phyloP scores from a whole-genome alignment of 2,113 vertebrate species.

The Equus przewalskii region DNA sequence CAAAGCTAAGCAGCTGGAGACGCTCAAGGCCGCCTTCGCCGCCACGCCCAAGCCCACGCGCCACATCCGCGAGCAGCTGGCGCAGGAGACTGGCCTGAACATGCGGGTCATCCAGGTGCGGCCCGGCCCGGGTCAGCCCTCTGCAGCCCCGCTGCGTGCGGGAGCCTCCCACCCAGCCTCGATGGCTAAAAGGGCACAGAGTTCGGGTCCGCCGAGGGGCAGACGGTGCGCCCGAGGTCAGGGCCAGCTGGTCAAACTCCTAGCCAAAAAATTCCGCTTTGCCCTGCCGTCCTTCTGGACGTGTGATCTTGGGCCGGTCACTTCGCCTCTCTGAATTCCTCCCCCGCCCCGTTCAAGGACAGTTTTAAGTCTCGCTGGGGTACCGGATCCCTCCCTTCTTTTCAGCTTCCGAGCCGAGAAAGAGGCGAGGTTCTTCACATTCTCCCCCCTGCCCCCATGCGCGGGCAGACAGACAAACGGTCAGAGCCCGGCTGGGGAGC shows the following conservation, averaged over 20 bases:
- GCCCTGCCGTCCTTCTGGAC: neutral
- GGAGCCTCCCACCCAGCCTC: neutral
- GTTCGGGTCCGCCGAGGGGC: neutral
- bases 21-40: constrained; percentile 97
- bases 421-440: neutral
- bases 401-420: neutral
- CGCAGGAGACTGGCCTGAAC: constrained; percentile 98
- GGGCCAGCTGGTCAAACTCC: neutral
- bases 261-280: neutral
- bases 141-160: rapidly evolving
- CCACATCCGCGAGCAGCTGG: constrained; percentile 98
- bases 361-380: neutral
- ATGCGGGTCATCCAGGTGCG: constrained; percentile 98
- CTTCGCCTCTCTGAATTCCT: neutral
- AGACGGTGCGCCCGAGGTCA: neutral
- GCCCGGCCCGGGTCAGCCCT: neutral
- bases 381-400: neutral
- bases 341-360: neutral
- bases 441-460: neutral
- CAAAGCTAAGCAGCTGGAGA: constrained; percentile 99
- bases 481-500: neutral
- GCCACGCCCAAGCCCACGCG: constrained; percentile 98
- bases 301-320: neutral
- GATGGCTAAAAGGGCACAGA: neutral
- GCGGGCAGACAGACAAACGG: neutral